These are phyloP conservation scores for human DNA, from an alignment of 2,113 vertebrate species.

Conservation along the genomic window GRCh38 chr4:159347001-159347500, in stretches of 20 bases:
- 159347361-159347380: neutral
- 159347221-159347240: neutral
- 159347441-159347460: neutral
- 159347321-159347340: neutral
- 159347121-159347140: neutral
- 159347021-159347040: neutral
- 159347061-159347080: neutral
- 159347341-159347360: neutral
- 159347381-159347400: neutral
- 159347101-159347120: neutral
- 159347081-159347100: neutral
- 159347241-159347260: neutral
- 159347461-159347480: neutral
- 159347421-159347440: neutral
- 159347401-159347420: neutral
- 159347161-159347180: neutral
- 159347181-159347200: neutral
- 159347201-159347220: neutral
- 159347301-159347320: neutral
- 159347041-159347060: neutral
- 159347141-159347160: neutral
- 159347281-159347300: neutral
- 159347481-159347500: neutral
- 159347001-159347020: conserved; percentile 62
- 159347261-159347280: neutral